phyloP scores from a whole-genome alignment of 2,113 vertebrate genomes.

The Archilochus colubris region DNA sequence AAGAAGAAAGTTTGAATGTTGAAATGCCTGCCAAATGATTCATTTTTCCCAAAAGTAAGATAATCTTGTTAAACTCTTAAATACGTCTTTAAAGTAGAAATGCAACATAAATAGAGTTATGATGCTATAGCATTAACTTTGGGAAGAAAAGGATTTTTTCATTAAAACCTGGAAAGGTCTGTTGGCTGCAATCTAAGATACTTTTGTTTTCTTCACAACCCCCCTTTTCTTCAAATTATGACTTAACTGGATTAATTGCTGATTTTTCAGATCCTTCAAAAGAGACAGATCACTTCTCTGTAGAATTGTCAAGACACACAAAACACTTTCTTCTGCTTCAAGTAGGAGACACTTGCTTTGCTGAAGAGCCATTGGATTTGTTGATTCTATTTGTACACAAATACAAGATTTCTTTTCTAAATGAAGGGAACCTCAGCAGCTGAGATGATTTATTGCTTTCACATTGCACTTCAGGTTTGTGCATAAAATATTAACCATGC shows the following conservation, averaged over 20 bases:
- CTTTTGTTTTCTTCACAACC: background rate
- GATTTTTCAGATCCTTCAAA: background rate
- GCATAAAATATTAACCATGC: background rate
- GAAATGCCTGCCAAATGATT: background rate
- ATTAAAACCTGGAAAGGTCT: background rate
- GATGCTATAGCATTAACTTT: fast-evolving
- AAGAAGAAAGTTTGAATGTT: background rate
- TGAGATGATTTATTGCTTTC: background rate
- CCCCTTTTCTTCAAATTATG: background rate
- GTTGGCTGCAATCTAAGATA: background rate
- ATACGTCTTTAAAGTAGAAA: background rate
- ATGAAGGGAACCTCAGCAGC: background rate
- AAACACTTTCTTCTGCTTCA: constrained; percentile 19
- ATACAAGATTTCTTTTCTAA: background rate
- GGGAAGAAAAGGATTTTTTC: background rate
- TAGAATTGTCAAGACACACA: constrained; percentile 1
- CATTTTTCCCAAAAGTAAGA: background rate
- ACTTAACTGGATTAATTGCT: constrained; percentile 28
- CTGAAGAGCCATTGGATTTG: constrained; percentile 5
- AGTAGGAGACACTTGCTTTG: constrained; percentile 3
- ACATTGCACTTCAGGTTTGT: background rate
- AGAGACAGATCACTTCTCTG: background rate
- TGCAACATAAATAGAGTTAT: background rate
- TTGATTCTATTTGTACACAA: background rate
- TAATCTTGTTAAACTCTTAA: background rate